Percentiles rank a stretch among this genome's conserved stretches.
Conservation (phyloP, 2,113 vertebrate genomes). For the Passer domesticus region DNA sequence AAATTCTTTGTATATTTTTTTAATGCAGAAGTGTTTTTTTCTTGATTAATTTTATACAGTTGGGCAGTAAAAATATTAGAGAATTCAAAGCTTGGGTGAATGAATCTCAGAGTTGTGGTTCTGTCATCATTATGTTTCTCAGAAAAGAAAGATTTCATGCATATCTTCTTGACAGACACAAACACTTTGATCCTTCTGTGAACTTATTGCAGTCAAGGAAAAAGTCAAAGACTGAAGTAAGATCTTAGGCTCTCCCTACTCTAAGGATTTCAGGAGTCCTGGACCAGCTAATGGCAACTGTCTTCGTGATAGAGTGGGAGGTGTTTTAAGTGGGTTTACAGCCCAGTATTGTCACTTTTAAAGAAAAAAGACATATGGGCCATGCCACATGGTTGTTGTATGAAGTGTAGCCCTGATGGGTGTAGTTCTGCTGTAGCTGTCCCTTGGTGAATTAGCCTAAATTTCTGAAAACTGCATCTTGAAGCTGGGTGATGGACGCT, state of each 20-base stretch:
- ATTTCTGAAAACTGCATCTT: background rate
- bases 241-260: background rate
- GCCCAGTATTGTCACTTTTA: background rate
- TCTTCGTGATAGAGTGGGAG: background rate
- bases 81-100: background rate
- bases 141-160: background rate
- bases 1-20: background rate
- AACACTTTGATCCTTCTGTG: background rate
- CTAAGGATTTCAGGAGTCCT: background rate
- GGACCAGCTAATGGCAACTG: background rate
- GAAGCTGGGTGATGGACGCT: accelerated
- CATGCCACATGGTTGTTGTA: background rate
- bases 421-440: background rate
- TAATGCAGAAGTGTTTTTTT: background rate
- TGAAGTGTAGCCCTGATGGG: background rate
- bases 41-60: background rate
- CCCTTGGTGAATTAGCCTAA: background rate
- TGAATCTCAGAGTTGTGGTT: background rate
- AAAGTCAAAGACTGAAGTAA: background rate
- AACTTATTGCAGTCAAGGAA: background rate
- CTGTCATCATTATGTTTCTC: background rate
- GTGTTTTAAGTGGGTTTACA: background rate
- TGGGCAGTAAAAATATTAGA: background rate
- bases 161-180: background rate
- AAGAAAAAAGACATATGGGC: background rate